These are phyloP conservation scores for Phenacoccus solenopsis DNA, from an alignment of 1,140 invertebrate species.

Conservation along the genomic window DNA sequence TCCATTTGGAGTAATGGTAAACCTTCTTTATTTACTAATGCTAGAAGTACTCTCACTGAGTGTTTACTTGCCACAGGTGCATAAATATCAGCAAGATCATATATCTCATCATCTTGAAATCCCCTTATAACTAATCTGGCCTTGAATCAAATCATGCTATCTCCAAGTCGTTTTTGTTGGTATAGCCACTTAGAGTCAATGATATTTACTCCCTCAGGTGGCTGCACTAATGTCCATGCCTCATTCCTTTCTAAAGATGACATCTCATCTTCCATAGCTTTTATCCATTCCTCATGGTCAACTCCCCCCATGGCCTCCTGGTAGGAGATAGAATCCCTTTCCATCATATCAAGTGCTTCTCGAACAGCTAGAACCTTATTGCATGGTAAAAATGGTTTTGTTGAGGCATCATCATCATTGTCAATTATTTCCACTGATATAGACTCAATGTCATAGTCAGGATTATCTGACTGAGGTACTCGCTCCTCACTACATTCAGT, in stretches of 20 bases:
- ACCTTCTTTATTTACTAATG: neutral
- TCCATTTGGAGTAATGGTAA: constrained; percentile 30
- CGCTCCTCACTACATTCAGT: neutral
- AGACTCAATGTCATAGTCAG: neutral
- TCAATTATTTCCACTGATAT: neutral
- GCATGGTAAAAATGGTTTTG: neutral
- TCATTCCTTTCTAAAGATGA: too few relatives aligned
- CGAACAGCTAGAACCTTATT: neutral
- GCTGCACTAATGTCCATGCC: too few relatives aligned
- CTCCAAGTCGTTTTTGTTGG: neutral
- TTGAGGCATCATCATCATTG: neutral
- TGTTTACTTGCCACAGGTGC: constrained; percentile 12
- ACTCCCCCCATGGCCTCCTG: too few relatives aligned
- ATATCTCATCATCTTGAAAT: neutral
- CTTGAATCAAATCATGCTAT: neutral
- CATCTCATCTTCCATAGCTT: too few relatives aligned
- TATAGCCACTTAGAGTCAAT: neutral
- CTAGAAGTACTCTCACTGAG: neutral
- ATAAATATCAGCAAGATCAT: constrained; percentile 16
- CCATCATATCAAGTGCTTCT: neutral
- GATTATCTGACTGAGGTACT: neutral
- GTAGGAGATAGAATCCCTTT: neutral
- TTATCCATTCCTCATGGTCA: too few relatives aligned
- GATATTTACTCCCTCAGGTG: too few relatives aligned
- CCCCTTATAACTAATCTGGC: neutral